These are phyloP conservation scores for Threskiornis aethiopicus DNA, from an alignment of 2,797 vertebrate species.

Conservation along the genomic window DNA sequence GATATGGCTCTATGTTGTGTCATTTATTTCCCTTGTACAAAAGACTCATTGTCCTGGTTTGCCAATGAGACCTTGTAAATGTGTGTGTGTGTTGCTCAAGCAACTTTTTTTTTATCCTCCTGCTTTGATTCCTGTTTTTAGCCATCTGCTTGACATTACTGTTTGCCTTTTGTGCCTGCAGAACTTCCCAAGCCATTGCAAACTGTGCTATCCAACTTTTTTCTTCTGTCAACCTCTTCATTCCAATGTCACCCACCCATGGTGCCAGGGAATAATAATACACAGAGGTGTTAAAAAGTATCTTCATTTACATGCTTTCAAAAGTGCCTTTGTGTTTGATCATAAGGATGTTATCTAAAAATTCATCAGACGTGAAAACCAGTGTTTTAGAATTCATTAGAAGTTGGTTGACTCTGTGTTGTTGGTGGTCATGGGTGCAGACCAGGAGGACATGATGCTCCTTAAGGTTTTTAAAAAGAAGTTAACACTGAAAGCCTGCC, in stretches of 20 bases:
- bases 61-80: background rate
- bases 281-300: background rate
- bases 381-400: background rate
- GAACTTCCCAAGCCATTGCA: background rate
- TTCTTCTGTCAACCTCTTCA: background rate
- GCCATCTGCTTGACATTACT: background rate
- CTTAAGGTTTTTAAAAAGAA: background rate
- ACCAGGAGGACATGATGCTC: background rate
- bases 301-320: background rate
- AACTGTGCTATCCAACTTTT: background rate
- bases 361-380: background rate
- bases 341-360: background rate
- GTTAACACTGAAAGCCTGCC: background rate
- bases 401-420: background rate
- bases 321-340: background rate
- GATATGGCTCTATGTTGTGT: background rate
- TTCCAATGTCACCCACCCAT: background rate
- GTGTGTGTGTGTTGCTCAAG: background rate
- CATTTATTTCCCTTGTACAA: background rate
- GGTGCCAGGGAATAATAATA: background rate
- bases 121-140: background rate
- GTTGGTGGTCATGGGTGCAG: background rate
- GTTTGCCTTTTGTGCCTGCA: background rate
- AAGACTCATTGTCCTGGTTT: background rate
- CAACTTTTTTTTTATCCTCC: background rate